Base-by-base conservation (phyloP, 1,140 invertebrate genomes). In the Trachymyrmex cornetzi region DNA sequence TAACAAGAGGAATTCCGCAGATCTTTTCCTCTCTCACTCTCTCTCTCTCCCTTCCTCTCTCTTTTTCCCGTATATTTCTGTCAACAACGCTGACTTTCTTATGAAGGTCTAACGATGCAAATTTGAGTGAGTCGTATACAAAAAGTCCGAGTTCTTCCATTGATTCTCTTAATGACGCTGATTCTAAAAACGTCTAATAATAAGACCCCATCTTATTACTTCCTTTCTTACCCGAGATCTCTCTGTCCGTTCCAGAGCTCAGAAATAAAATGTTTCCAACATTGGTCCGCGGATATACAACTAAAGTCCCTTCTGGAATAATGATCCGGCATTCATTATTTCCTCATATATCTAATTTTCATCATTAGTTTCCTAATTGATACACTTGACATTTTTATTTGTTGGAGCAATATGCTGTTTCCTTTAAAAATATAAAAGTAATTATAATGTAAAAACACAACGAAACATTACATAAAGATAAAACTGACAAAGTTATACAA, bases 1-100 rank as follows among this genome's bases (percentile, higher is more conserved):
- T 82, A 74, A 82, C 67, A 82, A 82, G 67, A 74, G 67, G 9
- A 82, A 82, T 74, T 82, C 27, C 19, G 38, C 24, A 72, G 67
- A 82, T 50, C n/a, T 44, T 63, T 9, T 48, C 38, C 63, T 63
- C 79, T 84, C 67, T 63, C 67, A 12, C 24, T 50, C 57, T 63
- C 55, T 74, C n/a, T 27, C 24, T 16, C 50, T 38, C 53, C 48
- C 75, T 75, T 64, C 44, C 66, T 59, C 57, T 80, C 77, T 64
- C 48, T 55, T 1, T 69, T 27, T 24, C 50, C 55, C 30, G n/a
- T 57, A 75, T 82, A 82, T 74, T 82, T 82, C 69, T 61, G 69
- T 84, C 57, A 84, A 61, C 63, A 80, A 84, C 19, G 80, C 9
- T 34, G 57, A 27, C 53, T 72, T 48, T 82, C 67, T 84, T 84